Evolutionary conservation across 2,888 invertebrate genomes (phyloP), one percentile per base, ranked within the genome.

Genomic region (Lycia hirtaria): DNA sequence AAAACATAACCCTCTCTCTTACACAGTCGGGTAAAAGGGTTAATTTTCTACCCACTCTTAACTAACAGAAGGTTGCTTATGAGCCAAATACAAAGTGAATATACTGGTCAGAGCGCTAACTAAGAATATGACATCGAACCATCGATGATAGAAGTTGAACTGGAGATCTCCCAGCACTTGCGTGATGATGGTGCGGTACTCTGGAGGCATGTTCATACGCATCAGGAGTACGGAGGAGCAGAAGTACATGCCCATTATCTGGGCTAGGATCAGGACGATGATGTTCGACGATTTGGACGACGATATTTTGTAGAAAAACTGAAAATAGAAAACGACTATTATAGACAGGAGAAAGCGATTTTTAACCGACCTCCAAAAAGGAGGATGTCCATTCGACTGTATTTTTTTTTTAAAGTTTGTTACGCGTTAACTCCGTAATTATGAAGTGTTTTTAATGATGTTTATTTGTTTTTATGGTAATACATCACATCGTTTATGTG

Each of bases 221-320:
- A 99, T 98, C 33, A 99, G 89, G 0, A 99, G 93, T 0, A 99
- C 99, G 0, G 98, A 98, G 0, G 99, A 99, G 50, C 99, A 98
- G 89, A 99, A 99, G 82, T 99, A 99, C 99, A 99, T 99, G 32
- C 99, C 99, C 99, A 99, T 99, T 72, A 99, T 97, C 92, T 99
- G 99, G 0, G 99, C 99, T 37, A 99, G 92, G 64, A 98, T 96
- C 47, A 99, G 87, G 2, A 99, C 99, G 68, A 99, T 99, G 53
- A 99, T 96, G 83, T 99, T 99, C 7, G 99, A 99, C 3, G 99
- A 99, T 87, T 99, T 99, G 69, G 97, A 98, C 71, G 98, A 99
- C 0, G 99, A 99, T 77, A 99, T 98, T 75, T 98, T 98, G 92
- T 99, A 99, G 93, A 99, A 99, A 84, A 99, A 99, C 98, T 98